phyloP scores from a whole-genome alignment of 2,113 vertebrate species.

The Pipra filicauda region DNA sequence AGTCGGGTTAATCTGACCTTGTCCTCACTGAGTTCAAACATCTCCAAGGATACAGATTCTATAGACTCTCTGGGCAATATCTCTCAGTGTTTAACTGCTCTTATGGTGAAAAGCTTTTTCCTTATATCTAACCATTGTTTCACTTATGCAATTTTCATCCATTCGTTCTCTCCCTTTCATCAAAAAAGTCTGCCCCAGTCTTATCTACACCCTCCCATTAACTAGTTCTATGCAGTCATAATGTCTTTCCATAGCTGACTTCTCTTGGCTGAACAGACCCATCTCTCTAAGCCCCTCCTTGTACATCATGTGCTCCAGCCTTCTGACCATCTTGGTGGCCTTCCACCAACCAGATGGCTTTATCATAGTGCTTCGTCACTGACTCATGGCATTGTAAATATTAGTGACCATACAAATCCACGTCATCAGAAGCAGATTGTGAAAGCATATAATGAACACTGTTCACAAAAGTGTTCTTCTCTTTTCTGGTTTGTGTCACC shows the following conservation, averaged over 20 bases:
- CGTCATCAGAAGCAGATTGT: not conserved
- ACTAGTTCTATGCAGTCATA: not conserved
- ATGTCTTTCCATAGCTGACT: not conserved
- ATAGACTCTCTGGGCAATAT: not conserved
- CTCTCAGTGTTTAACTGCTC: not conserved
- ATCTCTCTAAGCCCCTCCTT: not conserved
- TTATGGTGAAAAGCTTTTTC: not conserved
- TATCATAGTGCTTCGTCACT: not conserved
- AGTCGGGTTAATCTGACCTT: not conserved
- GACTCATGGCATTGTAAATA: not conserved
- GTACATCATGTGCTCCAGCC: not conserved
- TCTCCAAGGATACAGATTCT: not conserved
- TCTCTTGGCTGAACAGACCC: not conserved
- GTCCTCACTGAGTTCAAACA: not conserved
- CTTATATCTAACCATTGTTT: not conserved
- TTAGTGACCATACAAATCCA: not conserved
- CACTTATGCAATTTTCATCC: not conserved
- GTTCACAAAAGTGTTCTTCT: not conserved
- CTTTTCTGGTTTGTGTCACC: not conserved
- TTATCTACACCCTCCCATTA: not conserved
- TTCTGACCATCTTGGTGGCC: not conserved
- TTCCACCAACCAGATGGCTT: not conserved
- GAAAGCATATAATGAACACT: not conserved
- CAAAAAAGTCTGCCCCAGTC: not conserved
- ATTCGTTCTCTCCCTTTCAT: not conserved